These are phyloP conservation scores for Cylindroiulus punctatus DNA, from an alignment of 2,888 invertebrate genomes.

Conservation along the genomic window DNA sequence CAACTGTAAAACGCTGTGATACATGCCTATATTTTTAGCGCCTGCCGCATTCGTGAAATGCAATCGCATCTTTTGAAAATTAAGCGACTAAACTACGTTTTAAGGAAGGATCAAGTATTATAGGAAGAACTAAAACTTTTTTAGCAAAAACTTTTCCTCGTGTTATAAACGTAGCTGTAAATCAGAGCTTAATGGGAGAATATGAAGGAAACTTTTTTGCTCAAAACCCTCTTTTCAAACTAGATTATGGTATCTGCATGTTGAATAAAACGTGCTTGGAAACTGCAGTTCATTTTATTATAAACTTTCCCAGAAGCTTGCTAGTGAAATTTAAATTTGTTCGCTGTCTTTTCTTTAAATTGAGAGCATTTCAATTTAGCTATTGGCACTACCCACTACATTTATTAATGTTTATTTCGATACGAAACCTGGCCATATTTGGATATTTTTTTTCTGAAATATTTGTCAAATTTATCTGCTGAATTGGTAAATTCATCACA, in stretches of 20 bases:
- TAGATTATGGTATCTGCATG: neutral
- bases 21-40: conserved; percentile 25
- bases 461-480: too few species aligned
- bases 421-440: too few species aligned
- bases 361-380: too few species aligned
- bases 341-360: too few species aligned
- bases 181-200: neutral
- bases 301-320: too few species aligned
- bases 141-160: neutral
- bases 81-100: conserved; percentile 11
- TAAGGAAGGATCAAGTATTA: conserved; percentile 21
- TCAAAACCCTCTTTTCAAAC: neutral
- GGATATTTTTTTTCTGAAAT: too few species aligned
- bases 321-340: too few species aligned
- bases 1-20: conserved; percentile 27
- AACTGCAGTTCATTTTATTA: neutral
- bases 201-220: neutral
- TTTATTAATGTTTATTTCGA: too few species aligned
- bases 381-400: too few species aligned
- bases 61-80: conserved; percentile 19
- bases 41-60: conserved; percentile 24
- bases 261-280: neutral
- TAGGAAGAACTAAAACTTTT: conserved; percentile 6
- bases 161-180: neutral
- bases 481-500: too few species aligned